Base-by-base conservation (phyloP, 1,140 invertebrate genomes). In the Sminthurides bifidus region DNA sequence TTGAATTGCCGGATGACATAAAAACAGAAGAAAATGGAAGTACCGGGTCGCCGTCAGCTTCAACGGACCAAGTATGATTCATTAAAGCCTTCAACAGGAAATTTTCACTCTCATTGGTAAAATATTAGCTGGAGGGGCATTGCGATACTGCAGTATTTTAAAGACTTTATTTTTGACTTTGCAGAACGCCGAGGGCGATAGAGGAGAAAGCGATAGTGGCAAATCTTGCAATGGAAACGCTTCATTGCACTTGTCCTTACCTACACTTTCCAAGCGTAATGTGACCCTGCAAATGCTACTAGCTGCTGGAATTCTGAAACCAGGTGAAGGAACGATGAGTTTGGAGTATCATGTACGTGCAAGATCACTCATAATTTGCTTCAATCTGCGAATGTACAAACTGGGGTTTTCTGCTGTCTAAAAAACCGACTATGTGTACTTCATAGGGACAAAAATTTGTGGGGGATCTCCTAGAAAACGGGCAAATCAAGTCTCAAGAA, bases 401-500 rank as follows among this genome's bases (percentile, higher is more conserved):
- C 15, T 46, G 4, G n/a, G 19, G 15, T 8, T 24, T 23, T 46
- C 17, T 6, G 19, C 17, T 2, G 3, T 46, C 26, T 6, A 23
- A 17, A 26, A 24, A 1, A 23, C 14, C 2, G 23, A 48, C 3
- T 48, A 14, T 29, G 14, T 2, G 1, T 2, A 50, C 37, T 33
- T 68, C 73, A 51, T 64, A 86, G 83, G 88, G 89, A 19, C 84
- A 89, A 73, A 86, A 83, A 67, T 92, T 92, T 75, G 79, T 84
- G 56, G 89, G 86, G 27, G 88, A 92, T 72, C 73, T 92, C 21
- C 74, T 90, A 61, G 68, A 80, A 38, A 85, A 86, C 77, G 89
- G 89, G 29, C 87, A 87, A 76, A 92, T 92, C 54, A 80, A 83
- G 69, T 89, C 86, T 57, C 82, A 85, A 71, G 87, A 90, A 73